phyloP scores from a whole-genome alignment of 2,797 vertebrate genomes.

The Scomberomorus guttatus region DNA sequence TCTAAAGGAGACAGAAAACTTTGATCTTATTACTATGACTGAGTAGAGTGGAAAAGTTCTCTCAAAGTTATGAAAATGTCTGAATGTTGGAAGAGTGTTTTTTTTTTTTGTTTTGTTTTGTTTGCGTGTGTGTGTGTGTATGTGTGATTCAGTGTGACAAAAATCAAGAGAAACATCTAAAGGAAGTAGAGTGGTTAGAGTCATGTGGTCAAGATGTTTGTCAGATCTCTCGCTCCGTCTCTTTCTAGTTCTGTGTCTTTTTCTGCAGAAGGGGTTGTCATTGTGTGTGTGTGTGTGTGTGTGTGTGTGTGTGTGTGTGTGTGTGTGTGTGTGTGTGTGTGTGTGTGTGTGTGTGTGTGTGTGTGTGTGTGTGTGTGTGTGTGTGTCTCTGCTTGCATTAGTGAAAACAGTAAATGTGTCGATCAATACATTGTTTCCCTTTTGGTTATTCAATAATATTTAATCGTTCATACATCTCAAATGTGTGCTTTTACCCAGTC shows the following conservation, averaged over 20 bases:
- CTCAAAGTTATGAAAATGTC: conserved; percentile 36
- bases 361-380: neutral
- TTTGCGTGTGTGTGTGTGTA: conserved; percentile 40
- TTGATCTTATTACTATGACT: conserved; percentile 14
- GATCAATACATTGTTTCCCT: conserved; percentile 3
- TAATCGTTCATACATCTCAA: conserved; percentile 21
- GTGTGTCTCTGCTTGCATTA: neutral
- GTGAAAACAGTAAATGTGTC: neutral
- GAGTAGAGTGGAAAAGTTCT: conserved; percentile 46
- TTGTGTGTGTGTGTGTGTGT: no score
- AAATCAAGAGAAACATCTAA: conserved; percentile 81
- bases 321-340: neutral
- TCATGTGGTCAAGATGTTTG: conserved; percentile 84
- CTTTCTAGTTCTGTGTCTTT: conserved; percentile 60
- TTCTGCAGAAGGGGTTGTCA: conserved; percentile 43
- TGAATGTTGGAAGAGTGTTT: conserved; percentile 28
- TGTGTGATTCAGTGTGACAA: conserved; percentile 56
- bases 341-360: no score
- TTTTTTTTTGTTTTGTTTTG: conserved; percentile 1
- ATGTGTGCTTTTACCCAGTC: neutral
- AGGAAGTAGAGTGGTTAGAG: conserved; percentile 83
- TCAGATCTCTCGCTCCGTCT: conserved; percentile 73
- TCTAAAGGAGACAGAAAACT: conserved; percentile 20
- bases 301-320: neutral
- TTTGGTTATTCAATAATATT: conserved; percentile 17